phyloP scores from a whole-genome alignment of 2,113 vertebrate species.

The Willisornis vidua region DNA sequence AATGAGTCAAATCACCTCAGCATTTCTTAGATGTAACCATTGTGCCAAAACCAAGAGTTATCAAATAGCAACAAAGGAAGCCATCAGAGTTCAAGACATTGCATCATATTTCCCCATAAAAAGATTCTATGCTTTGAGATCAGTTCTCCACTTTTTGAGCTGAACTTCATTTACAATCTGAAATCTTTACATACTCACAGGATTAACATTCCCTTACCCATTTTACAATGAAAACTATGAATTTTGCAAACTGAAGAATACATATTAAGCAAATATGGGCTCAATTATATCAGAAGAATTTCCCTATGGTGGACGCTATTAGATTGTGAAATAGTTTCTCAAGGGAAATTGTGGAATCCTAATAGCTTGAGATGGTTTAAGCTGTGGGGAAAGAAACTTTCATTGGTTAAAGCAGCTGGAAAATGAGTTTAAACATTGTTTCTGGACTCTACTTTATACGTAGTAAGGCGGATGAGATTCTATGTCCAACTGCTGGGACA shows the following conservation, averaged over 20 bases:
- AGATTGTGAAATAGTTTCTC: not conserved
- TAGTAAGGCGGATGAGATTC: not conserved
- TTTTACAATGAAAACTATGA: not conserved
- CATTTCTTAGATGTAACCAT: not conserved
- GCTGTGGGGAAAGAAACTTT: not conserved
- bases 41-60: not conserved
- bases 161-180: not conserved
- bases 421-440: not conserved
- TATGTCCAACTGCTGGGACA: not conserved
- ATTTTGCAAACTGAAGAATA: not conserved
- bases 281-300: conserved; percentile 12
- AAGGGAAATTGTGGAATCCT: not conserved
- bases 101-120: not conserved
- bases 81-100: not conserved
- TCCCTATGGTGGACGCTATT: not conserved
- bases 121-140: not conserved
- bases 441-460: not conserved
- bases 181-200: not conserved
- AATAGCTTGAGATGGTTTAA: not conserved
- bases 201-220: not conserved
- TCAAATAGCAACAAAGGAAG: not conserved
- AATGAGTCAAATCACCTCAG: not conserved
- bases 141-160: not conserved
- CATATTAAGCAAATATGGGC: not conserved
- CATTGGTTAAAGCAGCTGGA: not conserved